These are phyloP conservation scores for Bombus waltoni DNA, from an alignment of 1,140 invertebrate genomes.

Conservation along the genomic window DNA sequence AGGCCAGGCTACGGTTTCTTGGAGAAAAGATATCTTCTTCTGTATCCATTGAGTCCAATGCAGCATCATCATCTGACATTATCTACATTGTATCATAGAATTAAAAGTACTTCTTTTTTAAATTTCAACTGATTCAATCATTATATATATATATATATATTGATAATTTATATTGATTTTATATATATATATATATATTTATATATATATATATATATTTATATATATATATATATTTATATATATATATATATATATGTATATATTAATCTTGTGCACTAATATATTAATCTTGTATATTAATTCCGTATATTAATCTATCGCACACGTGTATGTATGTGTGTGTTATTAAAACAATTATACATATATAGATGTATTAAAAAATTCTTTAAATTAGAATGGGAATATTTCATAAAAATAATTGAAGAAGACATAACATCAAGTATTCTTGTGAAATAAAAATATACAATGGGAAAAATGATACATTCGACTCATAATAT, in stretches of 20 bases:
- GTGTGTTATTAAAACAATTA: background rate
- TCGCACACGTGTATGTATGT: rapidly evolving
- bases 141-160: background rate
- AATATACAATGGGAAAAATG: background rate
- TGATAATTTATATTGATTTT: too few relatives aligned
- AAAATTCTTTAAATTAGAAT: background rate
- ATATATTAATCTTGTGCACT: background rate
- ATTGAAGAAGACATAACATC: background rate
- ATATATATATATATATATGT: background rate
- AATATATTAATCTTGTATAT: too few relatives aligned
- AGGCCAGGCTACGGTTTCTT: conserved; percentile 68
- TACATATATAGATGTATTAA: background rate
- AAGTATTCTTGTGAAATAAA: background rate
- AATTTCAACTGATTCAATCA: background rate
- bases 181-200: background rate
- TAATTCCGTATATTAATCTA: too few relatives aligned
- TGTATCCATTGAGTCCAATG: conserved; percentile 81
- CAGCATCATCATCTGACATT: conserved; percentile 81
- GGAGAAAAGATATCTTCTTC: conserved; percentile 80
- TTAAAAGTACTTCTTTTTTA: background rate
- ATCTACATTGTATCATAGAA: conserved; percentile 65
- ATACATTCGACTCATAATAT: background rate
- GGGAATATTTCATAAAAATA: background rate
- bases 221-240: background rate
- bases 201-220: background rate